Base-by-base conservation (phyloP, 2,888 invertebrate genomes). In the Muscina levida region DNA sequence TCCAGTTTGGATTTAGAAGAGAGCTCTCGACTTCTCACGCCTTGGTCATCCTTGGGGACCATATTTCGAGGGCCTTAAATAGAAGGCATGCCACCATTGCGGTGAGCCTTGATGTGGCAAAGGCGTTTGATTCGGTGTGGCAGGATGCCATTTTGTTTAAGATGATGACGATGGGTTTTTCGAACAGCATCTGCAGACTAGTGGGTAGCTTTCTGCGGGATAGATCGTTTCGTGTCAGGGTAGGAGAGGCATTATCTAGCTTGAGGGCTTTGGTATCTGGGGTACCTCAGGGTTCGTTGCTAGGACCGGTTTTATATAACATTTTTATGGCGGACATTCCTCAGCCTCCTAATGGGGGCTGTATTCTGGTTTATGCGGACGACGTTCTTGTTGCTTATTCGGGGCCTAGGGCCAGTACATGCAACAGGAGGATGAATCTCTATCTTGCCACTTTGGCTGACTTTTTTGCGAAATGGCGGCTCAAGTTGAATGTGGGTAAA, bases 261-360 rank as follows among this genome's bases (percentile, higher is more conserved):
- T 8, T 13, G 13, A 11, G 11, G 0, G 2, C 13, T 0, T 13
- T 65, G 4, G 15, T 6, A 11, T 44, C 46, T 8, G 65, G 65
- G 1, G 65, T 65, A 1, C 46, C 46, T 0, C 46, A 46, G 46
- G 65, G 65, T 2, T 65, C 46, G 1, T 22, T 46, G 10, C 24
- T 65, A 5, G 65, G 65, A 1, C 44, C 65, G n/a, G 24, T 65
- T 0, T 19, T 65, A n/a, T 65, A 44, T 13, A 65, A 65, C n/a
- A 65, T 65, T 24, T 65, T 42, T 26, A 0, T 65, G 1, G n/a
- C 42, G 2, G 65, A 65, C 5, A 44, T 65, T 1, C 65, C 31
- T 5, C n/a, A 42, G 5, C 46, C 26, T 1, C 46, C 65, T 0
- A 5, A 4, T 3, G 65, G 22, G 11, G 59, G 44, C 5, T 2